Evolutionary conservation across 2,113 vertebrate species (phyloP), one percentile per base, ranked within the genome.

Genomic region (Scolopax mira): DNA sequence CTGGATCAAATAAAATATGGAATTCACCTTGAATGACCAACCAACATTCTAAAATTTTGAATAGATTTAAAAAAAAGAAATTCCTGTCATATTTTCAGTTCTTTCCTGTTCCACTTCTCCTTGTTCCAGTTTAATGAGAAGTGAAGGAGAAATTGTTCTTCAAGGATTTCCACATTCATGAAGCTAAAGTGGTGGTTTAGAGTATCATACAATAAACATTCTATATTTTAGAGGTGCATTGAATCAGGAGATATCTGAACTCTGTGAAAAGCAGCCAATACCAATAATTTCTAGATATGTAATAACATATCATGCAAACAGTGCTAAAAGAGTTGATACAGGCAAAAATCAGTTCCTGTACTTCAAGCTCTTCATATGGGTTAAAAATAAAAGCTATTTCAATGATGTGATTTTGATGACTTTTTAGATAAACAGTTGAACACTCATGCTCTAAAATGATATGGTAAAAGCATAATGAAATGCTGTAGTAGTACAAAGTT

Each of bases 351-450:
- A 55, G 33, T 81, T 93, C 65, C 70, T 79, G 37, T 52, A 54
- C 28, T 92, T 92, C 24, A 60, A 6, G 22, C 83, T 84, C 42
- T 66, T 78, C 48, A 48, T 13, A 37, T 10, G 78, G 61, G 60
- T 74, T 91, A 81, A 89, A 95, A 94, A 79, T 62, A 66, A 84
- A 18, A 91, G 24, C 58, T 73, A 22, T 35, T 95, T 79, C 44
- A 79, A 12, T 85, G 27, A 72, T 0, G 1, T 64, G 70, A 48
- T 33, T 55, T 88, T 61, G 46, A 83, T 70, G 58, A 80, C 22
- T 80, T 90, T 82, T 79, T 51, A 64, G 35, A 90, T 55, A 39
- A 92, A 77, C 17, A 61, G 35, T 74, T 75, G 44, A 91, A 82
- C 39, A 79, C 13, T 85, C 49, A 74, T 27, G 52, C 30, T 72